These are phyloP conservation scores for Tridacna crocea DNA, from an alignment of 2,888 invertebrate genomes.

Conservation along the genomic window DNA sequence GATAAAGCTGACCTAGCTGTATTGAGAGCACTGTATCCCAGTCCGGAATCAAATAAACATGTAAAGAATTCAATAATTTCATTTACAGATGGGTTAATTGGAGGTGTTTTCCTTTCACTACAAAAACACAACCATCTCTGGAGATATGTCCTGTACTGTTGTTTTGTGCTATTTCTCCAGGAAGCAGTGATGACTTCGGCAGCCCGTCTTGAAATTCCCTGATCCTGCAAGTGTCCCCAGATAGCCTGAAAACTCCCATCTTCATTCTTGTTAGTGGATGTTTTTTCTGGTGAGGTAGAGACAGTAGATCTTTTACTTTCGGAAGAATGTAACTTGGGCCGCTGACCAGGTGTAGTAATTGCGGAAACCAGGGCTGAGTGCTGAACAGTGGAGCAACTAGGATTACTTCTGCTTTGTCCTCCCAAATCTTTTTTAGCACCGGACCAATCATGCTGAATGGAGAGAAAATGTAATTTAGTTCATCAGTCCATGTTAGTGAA, in stretches of 20 bases:
- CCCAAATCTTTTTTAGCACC: too few species aligned
- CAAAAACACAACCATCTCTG: constrained; percentile 45
- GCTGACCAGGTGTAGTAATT: constrained; percentile 21
- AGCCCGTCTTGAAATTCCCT: constrained; percentile 35
- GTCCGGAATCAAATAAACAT: background rate
- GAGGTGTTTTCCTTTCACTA: constrained; percentile 21
- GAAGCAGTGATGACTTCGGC: constrained; percentile 32
- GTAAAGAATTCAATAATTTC: constrained; percentile 14
- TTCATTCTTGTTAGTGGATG: constrained; percentile 31
- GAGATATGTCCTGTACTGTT: constrained; percentile 33
- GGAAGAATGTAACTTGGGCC: constrained; percentile 20
- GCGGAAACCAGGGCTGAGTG: constrained; percentile 44
- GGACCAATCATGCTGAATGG: too few species aligned
- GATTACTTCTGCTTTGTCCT: too few species aligned
- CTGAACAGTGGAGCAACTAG: constrained; percentile 41
- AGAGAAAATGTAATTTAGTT: too few species aligned
- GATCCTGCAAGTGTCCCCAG: constrained; percentile 22
- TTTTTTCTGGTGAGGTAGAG: constrained; percentile 16
- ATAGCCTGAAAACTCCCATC: constrained; percentile 35
- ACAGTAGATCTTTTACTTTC: background rate
- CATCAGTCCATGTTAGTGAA: too few species aligned
- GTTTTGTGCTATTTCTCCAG: constrained; percentile 33
- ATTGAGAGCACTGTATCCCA: constrained; percentile 12
- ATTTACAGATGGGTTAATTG: constrained; percentile 1
- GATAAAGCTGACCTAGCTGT: constrained; percentile 14